Conservation (phyloP, 2,113 vertebrate genomes). For the human region GRCh38 chr20:42460001-42460500, state of each 20-base stretch:
- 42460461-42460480: background rate
- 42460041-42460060: background rate
- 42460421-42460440: background rate
- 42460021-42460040: background rate
- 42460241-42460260: slow-evolving; percentile 40
- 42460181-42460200: background rate
- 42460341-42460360: background rate
- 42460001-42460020: background rate
- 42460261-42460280: slow-evolving; percentile 31
- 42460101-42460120: background rate
- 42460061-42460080: background rate
- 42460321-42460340: slow-evolving; percentile 42
- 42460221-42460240: slow-evolving; percentile 41
- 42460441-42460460: background rate
- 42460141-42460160: background rate
- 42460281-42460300: background rate
- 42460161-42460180: background rate
- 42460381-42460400: background rate
- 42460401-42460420: background rate
- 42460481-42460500: background rate
- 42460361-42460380: background rate
- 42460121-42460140: background rate
- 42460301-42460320: slow-evolving; percentile 14
- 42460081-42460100: background rate
- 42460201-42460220: slow-evolving; percentile 10